Evolutionary conservation across 2,797 vertebrate species (phyloP).

Genomic region (Strix occidentalis): DNA sequence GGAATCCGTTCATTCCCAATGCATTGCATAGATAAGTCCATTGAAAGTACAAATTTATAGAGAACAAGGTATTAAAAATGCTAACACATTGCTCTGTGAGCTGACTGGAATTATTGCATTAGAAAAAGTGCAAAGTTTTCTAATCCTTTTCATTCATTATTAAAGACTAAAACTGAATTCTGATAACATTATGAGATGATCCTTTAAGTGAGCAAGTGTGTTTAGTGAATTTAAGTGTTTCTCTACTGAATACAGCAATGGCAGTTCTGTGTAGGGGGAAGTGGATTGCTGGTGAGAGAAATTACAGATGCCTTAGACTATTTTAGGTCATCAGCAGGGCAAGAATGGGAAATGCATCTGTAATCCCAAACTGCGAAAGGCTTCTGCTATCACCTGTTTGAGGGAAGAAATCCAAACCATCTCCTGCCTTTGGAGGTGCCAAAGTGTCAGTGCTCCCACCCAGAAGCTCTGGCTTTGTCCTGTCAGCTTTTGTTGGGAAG

Average conservation of each 20-base stretch:
- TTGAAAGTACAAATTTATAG: background rate
- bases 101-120: background rate
- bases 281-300: background rate
- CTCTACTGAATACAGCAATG: background rate
- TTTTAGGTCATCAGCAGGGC: background rate
- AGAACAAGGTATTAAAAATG: background rate
- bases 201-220: background rate
- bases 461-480: background rate
- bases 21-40: background rate
- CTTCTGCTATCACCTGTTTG: background rate
- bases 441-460: background rate
- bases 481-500: background rate
- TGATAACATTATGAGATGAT: background rate
- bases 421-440: background rate
- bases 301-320: background rate
- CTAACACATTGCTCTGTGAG: background rate
- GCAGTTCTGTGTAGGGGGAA: background rate
- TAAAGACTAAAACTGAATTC: background rate
- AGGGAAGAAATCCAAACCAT: background rate
- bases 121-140: background rate
- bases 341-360: background rate
- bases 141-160: background rate
- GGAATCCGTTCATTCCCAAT: background rate
- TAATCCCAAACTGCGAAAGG: background rate
- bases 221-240: background rate